These are phyloP conservation scores for Stenopsyche tienmushanensis DNA, from an alignment of 1,140 invertebrate species.

Conservation along the genomic window DNA sequence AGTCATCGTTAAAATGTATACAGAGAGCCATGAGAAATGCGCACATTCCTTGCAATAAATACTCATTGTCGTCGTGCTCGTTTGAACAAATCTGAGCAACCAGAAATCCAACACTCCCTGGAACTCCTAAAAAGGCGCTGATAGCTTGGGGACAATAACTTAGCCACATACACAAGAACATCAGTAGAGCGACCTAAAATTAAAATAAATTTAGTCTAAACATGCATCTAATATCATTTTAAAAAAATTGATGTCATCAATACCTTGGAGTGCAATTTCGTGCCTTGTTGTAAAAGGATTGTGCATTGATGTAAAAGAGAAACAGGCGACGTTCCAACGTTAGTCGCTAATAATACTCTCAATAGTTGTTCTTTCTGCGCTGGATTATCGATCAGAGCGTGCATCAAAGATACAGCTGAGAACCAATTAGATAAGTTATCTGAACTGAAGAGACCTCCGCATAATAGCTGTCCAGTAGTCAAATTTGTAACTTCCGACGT, in stretches of 20 bases:
- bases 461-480: conserved; percentile 88
- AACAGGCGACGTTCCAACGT: conserved; percentile 79
- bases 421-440: conserved; percentile 98
- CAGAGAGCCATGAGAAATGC: conserved; percentile 94
- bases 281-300: conserved; percentile 79
- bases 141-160: conserved; percentile 82
- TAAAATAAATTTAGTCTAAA: background rate
- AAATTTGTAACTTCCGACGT: conserved; percentile 69
- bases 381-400: conserved; percentile 86
- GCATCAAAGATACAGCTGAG: conserved; percentile 86
- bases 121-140: conserved; percentile 77
- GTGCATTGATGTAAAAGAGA: conserved; percentile 87
- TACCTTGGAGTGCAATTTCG: conserved; percentile 82
- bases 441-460: conserved; percentile 86
- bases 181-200: conserved; percentile 77
- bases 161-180: conserved; percentile 89
- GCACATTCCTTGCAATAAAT: conserved; percentile 86
- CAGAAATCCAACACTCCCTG: conserved; percentile 84
- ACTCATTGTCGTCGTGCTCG: conserved; percentile 85
- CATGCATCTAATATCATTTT: background rate
- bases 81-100: conserved; percentile 75
- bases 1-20: conserved; percentile 90
- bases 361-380: conserved; percentile 92
- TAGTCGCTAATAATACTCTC: conserved; percentile 86
- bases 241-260: background rate